These are phyloP conservation scores for Idaea dimidiata DNA, from an alignment of 2,888 invertebrate species.

Conservation along the genomic window DNA sequence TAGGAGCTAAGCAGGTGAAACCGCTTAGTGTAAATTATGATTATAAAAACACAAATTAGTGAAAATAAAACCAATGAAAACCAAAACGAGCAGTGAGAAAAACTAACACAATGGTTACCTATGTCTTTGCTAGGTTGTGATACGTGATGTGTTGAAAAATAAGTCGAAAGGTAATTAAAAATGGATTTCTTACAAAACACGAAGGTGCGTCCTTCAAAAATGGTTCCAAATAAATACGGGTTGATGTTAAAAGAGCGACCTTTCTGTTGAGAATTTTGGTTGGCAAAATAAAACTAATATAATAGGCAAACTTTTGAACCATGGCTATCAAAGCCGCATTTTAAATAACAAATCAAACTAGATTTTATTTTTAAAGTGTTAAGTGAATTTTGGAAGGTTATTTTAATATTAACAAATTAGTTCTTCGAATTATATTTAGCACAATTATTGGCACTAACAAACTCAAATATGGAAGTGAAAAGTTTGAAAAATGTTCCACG, in stretches of 20 bases:
- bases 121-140: neutral
- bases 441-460: too few relatives aligned
- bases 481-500: too few relatives aligned
- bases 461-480: too few relatives aligned
- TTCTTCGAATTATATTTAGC: too few relatives aligned
- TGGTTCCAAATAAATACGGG: neutral
- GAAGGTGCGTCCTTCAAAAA: neutral
- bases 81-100: conserved; percentile 28
- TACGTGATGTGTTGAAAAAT: neutral
- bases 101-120: conserved; percentile 5
- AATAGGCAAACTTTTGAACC: neutral
- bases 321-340: too few relatives aligned
- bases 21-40: neutral
- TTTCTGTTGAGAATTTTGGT: neutral
- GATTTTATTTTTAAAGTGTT: too few relatives aligned
- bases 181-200: neutral
- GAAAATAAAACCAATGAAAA: conserved; percentile 22
- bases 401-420: too few relatives aligned
- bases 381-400: too few relatives aligned
- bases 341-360: too few relatives aligned
- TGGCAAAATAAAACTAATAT: neutral
- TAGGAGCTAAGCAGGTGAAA: too few relatives aligned
- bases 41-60: conserved; percentile 11
- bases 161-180: neutral
- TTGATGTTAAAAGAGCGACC: neutral